Base-by-base conservation (phyloP, 2,888 invertebrate species). In the Chymomyza fuscimana region DNA sequence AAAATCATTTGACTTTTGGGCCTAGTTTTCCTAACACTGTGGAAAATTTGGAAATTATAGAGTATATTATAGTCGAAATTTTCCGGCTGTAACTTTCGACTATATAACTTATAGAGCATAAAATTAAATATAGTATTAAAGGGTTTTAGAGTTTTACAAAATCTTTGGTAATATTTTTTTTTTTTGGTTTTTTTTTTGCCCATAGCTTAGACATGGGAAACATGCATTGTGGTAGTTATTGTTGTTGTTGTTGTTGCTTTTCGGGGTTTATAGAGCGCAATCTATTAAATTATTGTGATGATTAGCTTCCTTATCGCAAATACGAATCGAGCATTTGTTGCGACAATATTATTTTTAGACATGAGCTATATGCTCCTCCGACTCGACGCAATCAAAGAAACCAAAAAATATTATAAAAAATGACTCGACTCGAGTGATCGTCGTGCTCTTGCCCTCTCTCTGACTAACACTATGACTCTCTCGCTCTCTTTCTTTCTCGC, bases 281-380 rank as follows among this genome's bases (percentile, higher is more conserved):
- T 83, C 83, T 87, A 82, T 85, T 78, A 80, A 76, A 80, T 85
- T 85, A 87, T 83, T 85, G 85, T 79, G 69, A 79, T 79, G 85
- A 83, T 83, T 86, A 80, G 52, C 73, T 77, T 72, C 74, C 80
- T 79, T 79, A 79, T 79, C 79, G 77, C 78, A 79, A 19, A 56
- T 51, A 69, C 62, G 73, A 72, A 67, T 77, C 72, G 72, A 72
- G 72, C 80, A 74, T 74, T 77, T 65, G 36, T 36, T 32, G 50
- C 25, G 68, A 16, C 52, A 29, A 66, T 79, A 46, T 81, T 85
- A 85, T 85, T 85, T 85, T 80, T 85, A 85, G 87, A 73, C 73
- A 77, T 85, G 85, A 85, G 87, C 84, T 81, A 81, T 58, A 58
- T 77, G 65, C 74, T 67, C 58, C 63, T 58, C 62, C 51, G 5